Conservation (phyloP, 2,113 vertebrate species). For the Paedocypris sp. region DNA sequence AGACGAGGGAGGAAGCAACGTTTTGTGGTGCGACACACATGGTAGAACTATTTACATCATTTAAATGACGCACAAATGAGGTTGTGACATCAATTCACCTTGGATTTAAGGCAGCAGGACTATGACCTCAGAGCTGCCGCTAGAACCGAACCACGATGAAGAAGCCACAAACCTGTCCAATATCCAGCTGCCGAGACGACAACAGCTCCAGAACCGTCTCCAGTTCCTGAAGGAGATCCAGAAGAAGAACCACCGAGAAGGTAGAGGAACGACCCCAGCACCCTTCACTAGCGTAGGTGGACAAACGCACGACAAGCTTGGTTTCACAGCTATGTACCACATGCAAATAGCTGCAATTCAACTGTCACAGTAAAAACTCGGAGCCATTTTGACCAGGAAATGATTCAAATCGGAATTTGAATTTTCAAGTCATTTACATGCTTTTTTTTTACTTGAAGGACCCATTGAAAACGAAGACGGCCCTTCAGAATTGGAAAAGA, state of each 20-base stretch:
- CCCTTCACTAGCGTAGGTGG: too few relatives aligned
- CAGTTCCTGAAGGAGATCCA: constrained; percentile 16
- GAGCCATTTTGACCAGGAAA: background rate
- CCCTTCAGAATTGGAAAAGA: background rate
- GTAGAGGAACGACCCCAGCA: constrained; percentile 22
- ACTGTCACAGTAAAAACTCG: background rate
- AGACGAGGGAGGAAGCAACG: too few relatives aligned
- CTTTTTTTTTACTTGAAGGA: background rate
- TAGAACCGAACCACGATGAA: background rate
- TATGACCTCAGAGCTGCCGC: background rate
- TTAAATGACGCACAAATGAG: background rate
- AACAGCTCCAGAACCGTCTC: constrained; percentile 41
- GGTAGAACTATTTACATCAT: too few relatives aligned
- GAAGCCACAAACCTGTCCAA: background rate
- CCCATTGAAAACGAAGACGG: background rate
- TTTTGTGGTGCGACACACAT: too few relatives aligned
- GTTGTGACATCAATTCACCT: background rate
- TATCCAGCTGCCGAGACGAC: constrained; percentile 28
- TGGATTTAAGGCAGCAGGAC: background rate
- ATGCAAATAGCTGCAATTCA: background rate
- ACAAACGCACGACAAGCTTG: background rate
- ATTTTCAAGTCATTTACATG: background rate
- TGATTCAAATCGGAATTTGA: background rate
- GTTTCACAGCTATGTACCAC: background rate
- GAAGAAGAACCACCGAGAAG: background rate